Conservation (phyloP, 2,113 vertebrate genomes). For the Phylloscopus trochilus region DNA sequence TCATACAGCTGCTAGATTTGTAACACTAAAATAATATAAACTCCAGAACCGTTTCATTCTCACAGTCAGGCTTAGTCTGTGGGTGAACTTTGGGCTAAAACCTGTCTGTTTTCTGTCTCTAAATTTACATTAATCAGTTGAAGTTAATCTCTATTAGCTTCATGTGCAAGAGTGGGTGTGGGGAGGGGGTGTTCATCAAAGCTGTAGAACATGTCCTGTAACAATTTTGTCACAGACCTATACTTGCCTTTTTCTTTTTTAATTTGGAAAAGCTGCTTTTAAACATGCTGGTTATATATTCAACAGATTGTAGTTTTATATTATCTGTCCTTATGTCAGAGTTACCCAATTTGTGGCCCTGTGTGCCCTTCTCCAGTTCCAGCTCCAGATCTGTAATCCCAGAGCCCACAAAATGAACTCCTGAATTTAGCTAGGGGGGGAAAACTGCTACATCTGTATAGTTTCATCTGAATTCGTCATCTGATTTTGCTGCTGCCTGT, state of each 20-base stretch:
- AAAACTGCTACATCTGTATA: background rate
- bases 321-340: constrained; percentile 3
- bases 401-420: background rate
- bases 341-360: constrained; percentile 3
- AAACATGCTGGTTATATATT: constrained; percentile 16
- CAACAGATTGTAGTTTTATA: constrained; percentile 16
- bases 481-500: constrained; percentile 26
- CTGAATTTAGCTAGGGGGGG: background rate
- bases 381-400: constrained; percentile 8
- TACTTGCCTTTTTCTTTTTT: constrained; percentile 9
- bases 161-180: background rate
- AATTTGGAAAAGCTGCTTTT: constrained; percentile 57
- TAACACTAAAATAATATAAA: background rate
- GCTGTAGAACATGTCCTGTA: background rate
- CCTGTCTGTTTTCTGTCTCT: background rate
- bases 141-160: background rate
- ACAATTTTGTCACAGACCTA: background rate
- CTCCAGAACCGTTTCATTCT: constrained; percentile 17
- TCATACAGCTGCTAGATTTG: background rate
- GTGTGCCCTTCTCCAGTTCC: background rate
- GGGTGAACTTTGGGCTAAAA: background rate
- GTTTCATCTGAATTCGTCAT: constrained; percentile 22
- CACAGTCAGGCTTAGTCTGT: background rate
- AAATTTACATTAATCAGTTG: background rate
- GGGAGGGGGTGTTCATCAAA: background rate